Percentiles rank a stretch among this genome's conserved stretches.
phyloP scores from a whole-genome alignment of 2,797 vertebrate species.

The Thunnus albacares region DNA sequence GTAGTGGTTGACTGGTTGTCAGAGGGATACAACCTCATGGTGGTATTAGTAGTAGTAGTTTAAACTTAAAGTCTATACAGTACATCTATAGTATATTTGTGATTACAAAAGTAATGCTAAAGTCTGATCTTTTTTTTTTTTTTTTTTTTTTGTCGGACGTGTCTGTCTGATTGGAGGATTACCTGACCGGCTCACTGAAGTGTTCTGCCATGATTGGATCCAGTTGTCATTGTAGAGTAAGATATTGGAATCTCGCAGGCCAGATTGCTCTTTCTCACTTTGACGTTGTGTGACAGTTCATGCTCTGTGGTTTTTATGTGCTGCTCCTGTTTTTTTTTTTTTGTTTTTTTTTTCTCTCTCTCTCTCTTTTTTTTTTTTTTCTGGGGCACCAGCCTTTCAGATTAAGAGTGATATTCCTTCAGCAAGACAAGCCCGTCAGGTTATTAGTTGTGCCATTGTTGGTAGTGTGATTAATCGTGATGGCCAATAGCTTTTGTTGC shows the following conservation, averaged over 20 bases:
- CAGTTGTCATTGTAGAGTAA: slow-evolving; percentile 76
- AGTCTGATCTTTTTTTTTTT: slow-evolving; percentile 52
- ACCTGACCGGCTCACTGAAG: slow-evolving; percentile 59
- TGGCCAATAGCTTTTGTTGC: slow-evolving; percentile 48
- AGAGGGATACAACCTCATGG: too few relatives aligned
- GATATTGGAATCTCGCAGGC: slow-evolving; percentile 75
- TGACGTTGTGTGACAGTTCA: slow-evolving; percentile 76
- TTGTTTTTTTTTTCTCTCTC: neutral
- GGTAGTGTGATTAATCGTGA: slow-evolving; percentile 63
- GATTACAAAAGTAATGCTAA: slow-evolving; percentile 55
- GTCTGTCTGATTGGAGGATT: slow-evolving; percentile 72
- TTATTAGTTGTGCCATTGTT: slow-evolving; percentile 67
- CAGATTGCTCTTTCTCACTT: slow-evolving; percentile 76
- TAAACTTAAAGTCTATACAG: slow-evolving; percentile 13
- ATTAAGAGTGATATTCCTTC: slow-evolving; percentile 70
- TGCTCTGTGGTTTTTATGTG: slow-evolving; percentile 65
- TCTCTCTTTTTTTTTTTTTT: slow-evolving; percentile 17
- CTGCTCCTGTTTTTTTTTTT: slow-evolving; percentile 38
- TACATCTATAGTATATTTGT: slow-evolving; percentile 34
- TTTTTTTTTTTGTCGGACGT: slow-evolving; percentile 50
- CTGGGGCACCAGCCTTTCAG: slow-evolving; percentile 49
- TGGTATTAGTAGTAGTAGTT: too few relatives aligned
- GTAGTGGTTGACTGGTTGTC: too few relatives aligned
- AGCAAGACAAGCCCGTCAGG: slow-evolving; percentile 62
- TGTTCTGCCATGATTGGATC: slow-evolving; percentile 75